These are phyloP conservation scores for Acanthiza pusilla DNA, from an alignment of 2,797 vertebrate species.

Conservation along the genomic window DNA sequence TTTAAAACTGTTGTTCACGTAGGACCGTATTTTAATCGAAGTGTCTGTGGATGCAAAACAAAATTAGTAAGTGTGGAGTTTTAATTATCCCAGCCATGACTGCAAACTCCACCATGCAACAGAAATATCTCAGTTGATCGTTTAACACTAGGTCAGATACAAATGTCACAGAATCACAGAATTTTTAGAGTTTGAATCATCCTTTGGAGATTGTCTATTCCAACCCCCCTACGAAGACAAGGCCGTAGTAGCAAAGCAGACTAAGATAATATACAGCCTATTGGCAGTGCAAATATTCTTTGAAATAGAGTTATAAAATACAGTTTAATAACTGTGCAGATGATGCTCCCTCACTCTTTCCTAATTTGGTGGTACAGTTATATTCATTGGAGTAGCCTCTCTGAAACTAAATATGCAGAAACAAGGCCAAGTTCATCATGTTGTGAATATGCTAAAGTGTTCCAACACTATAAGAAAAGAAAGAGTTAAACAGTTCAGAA, in stretches of 20 bases:
- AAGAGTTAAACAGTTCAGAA: constrained; percentile 28
- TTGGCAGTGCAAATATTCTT: background rate
- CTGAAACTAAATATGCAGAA: background rate
- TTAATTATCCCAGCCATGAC: background rate
- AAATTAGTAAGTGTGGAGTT: background rate
- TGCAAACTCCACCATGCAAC: background rate
- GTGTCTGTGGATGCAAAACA: background rate
- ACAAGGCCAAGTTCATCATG: background rate
- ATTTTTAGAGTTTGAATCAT: background rate
- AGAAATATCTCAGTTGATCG: background rate
- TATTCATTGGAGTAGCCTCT: background rate
- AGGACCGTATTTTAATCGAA: background rate
- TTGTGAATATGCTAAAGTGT: background rate
- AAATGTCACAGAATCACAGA: background rate
- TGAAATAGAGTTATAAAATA: background rate
- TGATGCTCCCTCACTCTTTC: background rate
- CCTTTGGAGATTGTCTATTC: background rate
- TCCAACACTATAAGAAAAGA: background rate
- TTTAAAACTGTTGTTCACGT: background rate
- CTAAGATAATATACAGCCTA: background rate
- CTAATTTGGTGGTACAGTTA: background rate
- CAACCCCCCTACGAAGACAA: background rate
- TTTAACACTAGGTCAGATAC: background rate
- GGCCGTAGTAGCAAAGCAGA: background rate
- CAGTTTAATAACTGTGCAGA: background rate